A percentile compares a stretch with the other conserved stretches of the same genome.
Conservation (phyloP, 2,113 vertebrate genomes). For the Neofelis nebulosa region DNA sequence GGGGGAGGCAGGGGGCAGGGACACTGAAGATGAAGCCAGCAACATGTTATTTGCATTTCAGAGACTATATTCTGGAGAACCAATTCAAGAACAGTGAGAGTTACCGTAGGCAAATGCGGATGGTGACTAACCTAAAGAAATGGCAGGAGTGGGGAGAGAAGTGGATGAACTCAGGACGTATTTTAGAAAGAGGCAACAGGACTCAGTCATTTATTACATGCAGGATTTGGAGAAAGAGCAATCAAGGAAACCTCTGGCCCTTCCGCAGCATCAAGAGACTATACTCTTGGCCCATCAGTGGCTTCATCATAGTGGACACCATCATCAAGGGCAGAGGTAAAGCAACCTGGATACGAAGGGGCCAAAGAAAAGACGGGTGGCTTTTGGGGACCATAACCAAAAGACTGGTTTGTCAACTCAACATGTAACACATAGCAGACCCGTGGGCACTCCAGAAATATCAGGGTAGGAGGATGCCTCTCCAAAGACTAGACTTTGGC, state of each 20-base stretch:
- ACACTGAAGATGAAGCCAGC: not conserved
- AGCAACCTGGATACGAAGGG: not conserved
- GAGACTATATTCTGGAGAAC: not conserved
- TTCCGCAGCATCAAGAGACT: not conserved
- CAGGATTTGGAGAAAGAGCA: not conserved
- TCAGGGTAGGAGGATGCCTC: not conserved
- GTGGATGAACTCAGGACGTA: not conserved
- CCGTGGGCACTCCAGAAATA: not conserved
- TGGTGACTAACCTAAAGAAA: not conserved
- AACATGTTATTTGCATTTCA: not conserved
- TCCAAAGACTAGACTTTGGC: not conserved
- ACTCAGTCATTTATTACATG: too few relatives aligned
- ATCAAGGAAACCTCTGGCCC: not conserved
- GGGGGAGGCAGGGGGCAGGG: fast-evolving
- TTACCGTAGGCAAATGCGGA: not conserved
- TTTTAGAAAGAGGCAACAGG: not conserved
- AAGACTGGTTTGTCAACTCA: not conserved
- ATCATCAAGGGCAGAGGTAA: not conserved
- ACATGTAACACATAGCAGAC: not conserved
- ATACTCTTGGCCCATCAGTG: not conserved
- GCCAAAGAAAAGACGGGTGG: not conserved
- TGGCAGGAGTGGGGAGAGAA: not conserved
- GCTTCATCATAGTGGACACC: not conserved
- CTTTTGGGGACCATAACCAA: not conserved
- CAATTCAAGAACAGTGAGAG: not conserved